A percentile compares a stretch with the other conserved stretches of the same genome.
These are phyloP conservation scores for Laodelphax striatellus DNA, from an alignment of 1,140 invertebrate species.

Conservation along the genomic window DNA sequence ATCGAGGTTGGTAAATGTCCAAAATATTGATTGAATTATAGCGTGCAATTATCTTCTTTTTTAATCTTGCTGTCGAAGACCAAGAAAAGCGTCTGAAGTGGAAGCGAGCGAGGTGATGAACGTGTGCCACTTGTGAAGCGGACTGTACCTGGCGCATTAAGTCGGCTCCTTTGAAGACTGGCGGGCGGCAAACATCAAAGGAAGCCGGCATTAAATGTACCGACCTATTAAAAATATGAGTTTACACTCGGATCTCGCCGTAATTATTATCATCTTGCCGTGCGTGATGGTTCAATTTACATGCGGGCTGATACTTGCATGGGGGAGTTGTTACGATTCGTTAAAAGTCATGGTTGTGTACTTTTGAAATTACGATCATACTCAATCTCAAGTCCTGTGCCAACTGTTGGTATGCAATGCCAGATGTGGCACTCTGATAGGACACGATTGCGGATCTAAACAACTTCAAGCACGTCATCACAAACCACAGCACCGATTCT, in stretches of 20 bases:
- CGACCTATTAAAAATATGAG: constrained; percentile 3
- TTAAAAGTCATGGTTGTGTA: neutral
- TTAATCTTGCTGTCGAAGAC: neutral
- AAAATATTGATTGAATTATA: no score
- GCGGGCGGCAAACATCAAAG: neutral
- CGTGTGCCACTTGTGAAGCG: neutral
- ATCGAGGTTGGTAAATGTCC: no score
- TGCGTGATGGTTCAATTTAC: neutral
- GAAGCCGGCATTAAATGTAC: neutral
- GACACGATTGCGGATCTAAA: no score
- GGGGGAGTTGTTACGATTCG: neutral
- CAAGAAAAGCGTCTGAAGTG: neutral
- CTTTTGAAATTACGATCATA: neutral
- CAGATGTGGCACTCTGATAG: no score
- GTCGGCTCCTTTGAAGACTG: neutral
- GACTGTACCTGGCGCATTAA: neutral
- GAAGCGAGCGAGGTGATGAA: neutral
- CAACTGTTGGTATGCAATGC: no score
- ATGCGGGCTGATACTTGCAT: neutral
- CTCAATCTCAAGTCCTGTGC: no score
- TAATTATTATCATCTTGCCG: neutral
- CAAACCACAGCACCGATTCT: no score
- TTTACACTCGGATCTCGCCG: neutral
- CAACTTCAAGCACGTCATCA: no score
- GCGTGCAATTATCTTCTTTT: no score